phyloP scores from a whole-genome alignment of 2,888 invertebrate genomes.

The Agriopis leucophaearia region DNA sequence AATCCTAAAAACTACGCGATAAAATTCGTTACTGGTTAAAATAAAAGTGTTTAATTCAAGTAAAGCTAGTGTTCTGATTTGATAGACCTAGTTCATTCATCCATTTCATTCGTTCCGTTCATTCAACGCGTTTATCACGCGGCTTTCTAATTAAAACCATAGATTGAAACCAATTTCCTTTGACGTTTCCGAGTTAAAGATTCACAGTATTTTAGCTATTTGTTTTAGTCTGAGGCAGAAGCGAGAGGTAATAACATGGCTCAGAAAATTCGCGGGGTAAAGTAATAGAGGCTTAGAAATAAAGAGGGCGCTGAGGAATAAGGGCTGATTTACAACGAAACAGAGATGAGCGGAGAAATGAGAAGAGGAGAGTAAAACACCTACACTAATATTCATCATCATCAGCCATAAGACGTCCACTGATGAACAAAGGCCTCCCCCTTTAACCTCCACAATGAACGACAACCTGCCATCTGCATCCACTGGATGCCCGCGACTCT shows the following conservation, averaged over 20 bases:
- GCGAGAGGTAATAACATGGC: constrained; percentile 17
- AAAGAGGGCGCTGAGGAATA: constrained; percentile 3
- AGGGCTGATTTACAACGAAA: neutral
- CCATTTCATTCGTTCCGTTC: constrained; percentile 22
- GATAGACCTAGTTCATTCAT: constrained; percentile 10
- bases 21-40: too few relatives aligned
- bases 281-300: constrained; percentile 2
- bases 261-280: neutral
- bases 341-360: neutral
- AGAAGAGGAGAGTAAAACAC: too few relatives aligned
- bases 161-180: constrained; percentile 35
- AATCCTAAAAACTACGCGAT: too few relatives aligned
- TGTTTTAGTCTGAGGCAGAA: constrained; percentile 25
- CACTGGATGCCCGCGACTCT: too few relatives aligned
- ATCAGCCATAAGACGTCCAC: too few relatives aligned
- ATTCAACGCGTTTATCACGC: constrained; percentile 11
- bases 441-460: too few relatives aligned
- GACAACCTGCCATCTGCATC: too few relatives aligned
- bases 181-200: constrained; percentile 29
- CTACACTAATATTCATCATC: too few relatives aligned
- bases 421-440: too few relatives aligned
- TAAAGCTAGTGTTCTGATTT: constrained; percentile 1
- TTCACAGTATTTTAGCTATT: constrained; percentile 28
- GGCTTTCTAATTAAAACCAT: constrained; percentile 29
- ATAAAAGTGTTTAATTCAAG: too few relatives aligned